These are phyloP conservation scores for Merops nubicus DNA, from an alignment of 2,113 vertebrate genomes.

Conservation along the genomic window DNA sequence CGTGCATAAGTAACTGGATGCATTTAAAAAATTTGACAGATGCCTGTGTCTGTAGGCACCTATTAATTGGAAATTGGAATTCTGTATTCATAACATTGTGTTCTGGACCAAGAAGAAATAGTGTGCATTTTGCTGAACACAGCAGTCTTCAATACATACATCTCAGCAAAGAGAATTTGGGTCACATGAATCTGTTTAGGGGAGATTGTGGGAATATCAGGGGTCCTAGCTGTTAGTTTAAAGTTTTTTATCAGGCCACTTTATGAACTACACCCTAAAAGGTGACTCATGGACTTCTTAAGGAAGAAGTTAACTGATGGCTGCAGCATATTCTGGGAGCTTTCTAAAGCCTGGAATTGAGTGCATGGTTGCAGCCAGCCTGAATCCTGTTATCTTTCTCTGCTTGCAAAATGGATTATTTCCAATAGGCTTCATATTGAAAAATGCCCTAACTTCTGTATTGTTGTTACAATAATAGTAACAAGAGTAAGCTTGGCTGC, in stretches of 20 bases:
- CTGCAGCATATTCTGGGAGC: background rate
- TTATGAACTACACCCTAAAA: background rate
- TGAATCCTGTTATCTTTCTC: background rate
- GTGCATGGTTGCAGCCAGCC: background rate
- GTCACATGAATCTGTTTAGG: background rate
- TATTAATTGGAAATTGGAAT: background rate
- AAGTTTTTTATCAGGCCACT: background rate
- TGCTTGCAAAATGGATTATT: background rate
- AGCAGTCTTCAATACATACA: background rate
- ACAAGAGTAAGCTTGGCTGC: background rate
- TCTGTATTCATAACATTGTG: background rate
- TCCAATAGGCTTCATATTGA: background rate
- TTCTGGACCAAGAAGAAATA: background rate
- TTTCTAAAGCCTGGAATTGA: background rate
- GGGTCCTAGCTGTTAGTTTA: background rate
- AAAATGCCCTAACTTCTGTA: background rate
- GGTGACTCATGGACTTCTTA: background rate
- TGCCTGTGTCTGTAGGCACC: background rate
- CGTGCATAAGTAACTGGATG: background rate
- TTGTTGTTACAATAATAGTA: slow-evolving; percentile 7
- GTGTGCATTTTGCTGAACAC: background rate
- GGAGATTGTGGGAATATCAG: background rate
- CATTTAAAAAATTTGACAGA: background rate
- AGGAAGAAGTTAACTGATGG: background rate
- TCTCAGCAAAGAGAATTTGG: background rate